Evolutionary conservation across 2,797 vertebrate species (phyloP), one percentile per base, ranked within the genome.

Genomic region (Coregonus ussuriensis): DNA sequence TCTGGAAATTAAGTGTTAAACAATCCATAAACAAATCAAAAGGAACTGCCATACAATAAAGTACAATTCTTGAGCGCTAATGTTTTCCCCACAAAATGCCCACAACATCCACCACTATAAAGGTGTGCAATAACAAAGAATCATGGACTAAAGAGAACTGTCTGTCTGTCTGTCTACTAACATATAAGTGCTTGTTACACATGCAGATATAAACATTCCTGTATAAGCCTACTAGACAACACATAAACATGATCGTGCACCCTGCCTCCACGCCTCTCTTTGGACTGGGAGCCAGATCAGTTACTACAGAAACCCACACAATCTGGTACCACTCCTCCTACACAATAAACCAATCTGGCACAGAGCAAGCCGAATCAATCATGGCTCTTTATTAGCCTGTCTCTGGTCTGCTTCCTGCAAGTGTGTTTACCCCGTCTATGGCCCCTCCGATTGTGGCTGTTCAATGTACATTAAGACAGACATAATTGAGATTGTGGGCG

Each of bases 381-480:
- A 93, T 87, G 88, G 86, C 91, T 89, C 91, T 94, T 95, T 94
- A 95, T 92, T 93, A 92, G 91, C 91, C 92, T 93, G 94, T 94
- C 92, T 92, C 91, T 87, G 86, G 89, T 91, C 88, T 89, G 91
- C 90, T 93, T 92, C 93, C 93, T 93, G 91, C 89, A 89, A 89
- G 90, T 90, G 90, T 93, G 92, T 92, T 92, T 93, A 92, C 91
- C 88, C 91, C 75, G 89, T 87, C 91, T 88, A 84, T 89, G 89
- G 91, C 90, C 92, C 89, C 86, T 87, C 52, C 87, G 51, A 86
- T 88, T 75, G 89, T 69, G 84, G 88, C 91, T 92, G 92, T 92
- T 92, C 89, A 92, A 89, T 88, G 88, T 90, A 92, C 91, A 93
- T 92, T 92, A 94, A 93, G 91, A 92, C 90, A 78, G 89, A 91